Evolutionary conservation across 2,888 invertebrate species (phyloP), one percentile per base, ranked within the genome.

Genomic region (Leucozona laternaria): DNA sequence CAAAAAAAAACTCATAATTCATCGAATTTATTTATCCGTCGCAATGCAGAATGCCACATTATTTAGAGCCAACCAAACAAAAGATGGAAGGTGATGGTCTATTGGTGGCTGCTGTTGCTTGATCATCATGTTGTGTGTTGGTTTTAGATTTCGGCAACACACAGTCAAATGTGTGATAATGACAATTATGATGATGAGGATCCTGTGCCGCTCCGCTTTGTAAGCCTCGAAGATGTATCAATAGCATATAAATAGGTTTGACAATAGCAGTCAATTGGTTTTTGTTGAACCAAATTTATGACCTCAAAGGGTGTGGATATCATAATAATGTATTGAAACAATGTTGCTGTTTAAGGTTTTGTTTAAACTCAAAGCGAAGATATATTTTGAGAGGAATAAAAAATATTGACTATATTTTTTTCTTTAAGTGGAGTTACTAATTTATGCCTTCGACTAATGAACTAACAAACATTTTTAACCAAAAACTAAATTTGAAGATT

Each of bases 31-130:
- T 86, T 82, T 60, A 60, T 40, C 34, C 34, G 70, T 86, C 78
- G 86, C 86, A 86, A 68, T 82, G 82, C 82, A 82, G 79, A 82
- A 79, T 88, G 88, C 73, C 87, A 84, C 88, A 80, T 87, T 88
- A 83, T 88, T 88, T 80, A 87, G 84, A 85, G 72, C 45, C 64
- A 37, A 37, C 11, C 37, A 66, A 86, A 86, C 86, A 81, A 79
- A 82, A 82, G 82, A 79, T 79, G 11, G 78, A 82, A 82, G 82
- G 75, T 79, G 15, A 34, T 58, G 81, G 64, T 55, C 40, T 31
- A 17, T 72, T 25, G 37, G 66, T 22, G 17, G 48, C 20, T 66
- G 57, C n/a, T 25, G 48, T 43, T 76, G 45, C 50, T 34, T n/a
- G 17, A 10, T 10, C 45, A 64, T 28, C 31, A 64, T 40, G 6